Conservation (phyloP, 2,888 invertebrate species). For the Merodon equestris region DNA sequence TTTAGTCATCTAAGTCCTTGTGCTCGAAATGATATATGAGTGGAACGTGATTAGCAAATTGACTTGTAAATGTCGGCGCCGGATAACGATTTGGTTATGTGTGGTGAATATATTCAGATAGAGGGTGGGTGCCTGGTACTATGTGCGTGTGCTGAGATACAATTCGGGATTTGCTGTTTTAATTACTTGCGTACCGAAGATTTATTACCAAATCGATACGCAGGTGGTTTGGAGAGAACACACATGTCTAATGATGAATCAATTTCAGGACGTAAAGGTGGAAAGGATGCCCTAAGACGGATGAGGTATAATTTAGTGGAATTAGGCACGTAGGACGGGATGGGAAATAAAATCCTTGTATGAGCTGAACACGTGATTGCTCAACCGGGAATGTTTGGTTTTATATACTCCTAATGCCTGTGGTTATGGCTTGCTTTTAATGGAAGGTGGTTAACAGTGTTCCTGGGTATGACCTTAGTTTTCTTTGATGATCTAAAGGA, state of each 20-base stretch:
- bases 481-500: too few relatives aligned
- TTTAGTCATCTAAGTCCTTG: constrained; percentile 18
- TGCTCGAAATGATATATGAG: constrained; percentile 44
- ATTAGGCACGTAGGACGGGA: background rate
- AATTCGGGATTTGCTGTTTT: constrained; percentile 31
- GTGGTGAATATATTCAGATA: constrained; percentile 3
- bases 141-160: constrained; percentile 5
- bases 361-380: too few relatives aligned
- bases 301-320: background rate
- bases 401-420: too few relatives aligned
- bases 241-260: background rate
- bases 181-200: constrained; percentile 28
- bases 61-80: constrained; percentile 43
- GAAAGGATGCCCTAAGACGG: background rate
- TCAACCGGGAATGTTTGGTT: too few relatives aligned
- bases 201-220: constrained; percentile 23
- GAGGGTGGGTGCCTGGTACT: background rate
- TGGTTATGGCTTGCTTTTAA: too few relatives aligned
- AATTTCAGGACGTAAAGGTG: background rate
- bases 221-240: constrained; percentile 13
- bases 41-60: constrained; percentile 49
- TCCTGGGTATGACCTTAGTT: too few relatives aligned
- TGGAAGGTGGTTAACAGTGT: too few relatives aligned
- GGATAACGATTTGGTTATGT: constrained; percentile 41
- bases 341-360: too few relatives aligned